Evolutionary conservation across 2,888 invertebrate genomes (phyloP).

Genomic region (Zonitis immaculata): DNA sequence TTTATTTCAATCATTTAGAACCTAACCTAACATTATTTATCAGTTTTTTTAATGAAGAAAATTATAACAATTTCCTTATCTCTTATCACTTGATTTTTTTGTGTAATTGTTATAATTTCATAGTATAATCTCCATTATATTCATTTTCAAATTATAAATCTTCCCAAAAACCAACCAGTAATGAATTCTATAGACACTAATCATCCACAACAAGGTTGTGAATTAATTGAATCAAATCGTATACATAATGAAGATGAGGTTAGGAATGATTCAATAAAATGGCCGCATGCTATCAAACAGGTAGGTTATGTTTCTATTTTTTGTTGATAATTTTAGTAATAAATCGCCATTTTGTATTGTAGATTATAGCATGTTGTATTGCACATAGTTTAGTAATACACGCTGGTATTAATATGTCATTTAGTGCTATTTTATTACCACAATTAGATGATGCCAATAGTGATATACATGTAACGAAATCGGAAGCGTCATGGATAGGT

Average conservation of each 20-base stretch:
- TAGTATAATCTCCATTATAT: no score
- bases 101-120: no score
- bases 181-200: no score
- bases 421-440: constrained; percentile 54
- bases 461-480: constrained; percentile 45
- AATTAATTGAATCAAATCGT: background rate
- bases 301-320: background rate
- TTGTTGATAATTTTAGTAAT: background rate
- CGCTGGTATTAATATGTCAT: constrained; percentile 57
- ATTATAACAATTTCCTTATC: no score
- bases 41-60: no score
- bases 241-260: no score
- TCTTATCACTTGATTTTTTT: no score
- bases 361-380: constrained; percentile 50
- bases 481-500: constrained; percentile 58
- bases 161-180: no score
- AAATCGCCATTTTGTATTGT: constrained; percentile 9
- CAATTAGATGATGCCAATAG: constrained; percentile 47
- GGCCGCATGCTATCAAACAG: constrained; percentile 7
- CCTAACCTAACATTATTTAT: no score
- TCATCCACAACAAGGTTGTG: background rate
- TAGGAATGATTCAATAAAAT: constrained; percentile 3
- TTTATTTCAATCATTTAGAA: no score
- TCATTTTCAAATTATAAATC: no score
- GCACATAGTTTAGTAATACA: constrained; percentile 53